A percentile compares a stretch with the other conserved stretches of the same genome.
Evolutionary conservation across 2,113 vertebrate genomes (phyloP).

Genomic region (Bufo gargarizans): DNA sequence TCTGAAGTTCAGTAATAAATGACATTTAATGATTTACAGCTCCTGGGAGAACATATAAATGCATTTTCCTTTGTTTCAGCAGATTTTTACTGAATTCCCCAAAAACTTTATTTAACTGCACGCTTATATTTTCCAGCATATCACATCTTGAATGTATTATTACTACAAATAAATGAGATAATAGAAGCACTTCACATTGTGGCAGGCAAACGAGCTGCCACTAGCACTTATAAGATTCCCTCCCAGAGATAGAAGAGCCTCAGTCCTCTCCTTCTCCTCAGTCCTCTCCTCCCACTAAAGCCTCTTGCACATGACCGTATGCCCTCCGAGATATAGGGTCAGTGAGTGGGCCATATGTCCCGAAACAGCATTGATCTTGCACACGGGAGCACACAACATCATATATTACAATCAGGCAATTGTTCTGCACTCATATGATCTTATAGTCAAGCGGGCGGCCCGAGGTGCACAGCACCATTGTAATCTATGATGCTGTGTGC

Average conservation of each 20-base stretch:
- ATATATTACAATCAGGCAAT: too few species aligned
- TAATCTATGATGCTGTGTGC: too few species aligned
- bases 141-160: constrained; percentile 75
- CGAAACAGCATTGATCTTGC: too few species aligned
- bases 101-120: constrained; percentile 72
- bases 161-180: constrained; percentile 64
- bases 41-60: constrained; percentile 62
- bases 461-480: too few species aligned
- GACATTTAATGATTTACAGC: constrained; percentile 44
- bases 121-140: constrained; percentile 70
- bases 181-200: constrained; percentile 65
- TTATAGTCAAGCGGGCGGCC: too few species aligned
- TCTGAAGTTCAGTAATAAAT: constrained; percentile 32
- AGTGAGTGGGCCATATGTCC: too few species aligned
- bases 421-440: too few species aligned
- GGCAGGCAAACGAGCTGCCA: constrained; percentile 47
- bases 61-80: constrained; percentile 65
- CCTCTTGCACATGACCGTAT: too few species aligned
- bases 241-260: constrained; percentile 50
- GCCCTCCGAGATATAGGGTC: too few species aligned
- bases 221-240: constrained; percentile 57
- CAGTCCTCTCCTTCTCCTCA: neutral
- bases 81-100: constrained; percentile 67
- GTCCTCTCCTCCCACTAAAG: too few species aligned
- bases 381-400: too few species aligned